These are phyloP conservation scores for Rhodinocichla rosea DNA, from an alignment of 2,113 vertebrate genomes.

Conservation along the genomic window DNA sequence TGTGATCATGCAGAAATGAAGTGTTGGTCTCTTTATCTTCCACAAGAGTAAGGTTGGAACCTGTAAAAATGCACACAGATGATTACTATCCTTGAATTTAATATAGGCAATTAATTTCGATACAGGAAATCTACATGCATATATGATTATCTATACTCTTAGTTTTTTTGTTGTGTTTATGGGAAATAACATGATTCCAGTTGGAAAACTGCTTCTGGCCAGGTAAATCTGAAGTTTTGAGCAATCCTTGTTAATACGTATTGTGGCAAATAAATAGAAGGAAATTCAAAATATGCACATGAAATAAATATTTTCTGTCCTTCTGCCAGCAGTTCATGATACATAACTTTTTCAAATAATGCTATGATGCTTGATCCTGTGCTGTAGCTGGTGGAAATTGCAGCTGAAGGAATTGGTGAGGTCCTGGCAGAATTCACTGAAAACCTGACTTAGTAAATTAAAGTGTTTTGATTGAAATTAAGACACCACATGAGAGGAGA, in stretches of 20 bases:
- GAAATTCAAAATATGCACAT: neutral
- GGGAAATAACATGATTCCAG: neutral
- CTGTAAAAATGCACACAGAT: neutral
- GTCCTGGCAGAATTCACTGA: neutral
- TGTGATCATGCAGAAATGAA: neutral
- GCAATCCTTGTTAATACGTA: neutral
- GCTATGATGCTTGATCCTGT: neutral
- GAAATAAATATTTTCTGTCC: neutral
- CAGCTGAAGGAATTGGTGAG: neutral
- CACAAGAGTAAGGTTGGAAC: neutral
- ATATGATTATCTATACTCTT: neutral
- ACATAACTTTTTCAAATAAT: neutral
- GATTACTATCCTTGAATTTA: neutral
- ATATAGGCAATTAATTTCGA: neutral
- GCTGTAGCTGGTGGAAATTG: neutral
- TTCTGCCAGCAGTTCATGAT: neutral
- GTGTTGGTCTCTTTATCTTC: neutral
- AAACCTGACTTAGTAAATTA: neutral
- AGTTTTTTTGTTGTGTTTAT: neutral
- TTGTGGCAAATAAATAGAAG: neutral
- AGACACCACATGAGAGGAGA: neutral
- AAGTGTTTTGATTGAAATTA: neutral
- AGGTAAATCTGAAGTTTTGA: neutral
- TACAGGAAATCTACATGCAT: neutral
- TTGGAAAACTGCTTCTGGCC: neutral